Conservation (phyloP, 2,888 invertebrate genomes). For the Yponomeuta cagnagella region DNA sequence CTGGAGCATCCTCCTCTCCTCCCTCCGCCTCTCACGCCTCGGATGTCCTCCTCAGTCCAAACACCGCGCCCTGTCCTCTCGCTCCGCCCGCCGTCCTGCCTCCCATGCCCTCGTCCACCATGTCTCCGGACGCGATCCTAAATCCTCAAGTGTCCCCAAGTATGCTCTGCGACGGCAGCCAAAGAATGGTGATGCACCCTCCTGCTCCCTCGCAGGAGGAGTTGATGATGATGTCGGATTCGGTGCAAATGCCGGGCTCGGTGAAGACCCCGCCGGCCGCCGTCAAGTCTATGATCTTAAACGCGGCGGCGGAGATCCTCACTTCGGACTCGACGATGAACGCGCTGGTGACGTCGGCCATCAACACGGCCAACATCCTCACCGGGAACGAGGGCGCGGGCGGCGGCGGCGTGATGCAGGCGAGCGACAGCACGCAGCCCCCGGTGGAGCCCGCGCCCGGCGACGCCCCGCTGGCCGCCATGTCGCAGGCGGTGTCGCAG, state of each 20-base stretch:
- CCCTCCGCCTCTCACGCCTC: conserved; percentile 50
- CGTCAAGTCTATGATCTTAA: conserved; percentile 84
- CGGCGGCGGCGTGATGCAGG: conserved; percentile 20
- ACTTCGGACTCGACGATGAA: conserved; percentile 78
- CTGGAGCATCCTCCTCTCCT: conserved; percentile 20
- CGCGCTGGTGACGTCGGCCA: conserved; percentile 72
- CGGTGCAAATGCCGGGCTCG: conserved; percentile 41
- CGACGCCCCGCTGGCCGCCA: conserved; percentile 57
- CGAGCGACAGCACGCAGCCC: conserved; percentile 32
- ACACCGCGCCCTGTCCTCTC: conserved; percentile 26
- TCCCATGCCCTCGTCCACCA: conserved; percentile 30
- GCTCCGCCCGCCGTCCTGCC: conserved; percentile 29
- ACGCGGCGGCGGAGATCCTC: conserved; percentile 82
- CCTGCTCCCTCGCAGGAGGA: conserved; percentile 33
- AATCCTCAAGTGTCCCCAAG: conserved; percentile 78
- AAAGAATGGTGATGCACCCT: conserved; percentile 17
- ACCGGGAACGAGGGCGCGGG: conserved; percentile 44
- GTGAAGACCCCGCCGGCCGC: conserved; percentile 77
- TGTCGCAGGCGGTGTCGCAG: conserved; percentile 72
- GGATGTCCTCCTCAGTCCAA: conserved; percentile 51
- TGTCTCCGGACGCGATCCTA: conserved; percentile 74
- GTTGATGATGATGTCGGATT: conserved; percentile 58
- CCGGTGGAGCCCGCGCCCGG: conserved; percentile 48
- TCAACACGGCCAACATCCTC: conserved; percentile 67
- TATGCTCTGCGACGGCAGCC: conserved; percentile 58